A percentile compares a stretch with the other conserved stretches of the same genome.
Evolutionary conservation across 2,888 invertebrate genomes (phyloP).

Genomic region (Tetropium fuscum): DNA sequence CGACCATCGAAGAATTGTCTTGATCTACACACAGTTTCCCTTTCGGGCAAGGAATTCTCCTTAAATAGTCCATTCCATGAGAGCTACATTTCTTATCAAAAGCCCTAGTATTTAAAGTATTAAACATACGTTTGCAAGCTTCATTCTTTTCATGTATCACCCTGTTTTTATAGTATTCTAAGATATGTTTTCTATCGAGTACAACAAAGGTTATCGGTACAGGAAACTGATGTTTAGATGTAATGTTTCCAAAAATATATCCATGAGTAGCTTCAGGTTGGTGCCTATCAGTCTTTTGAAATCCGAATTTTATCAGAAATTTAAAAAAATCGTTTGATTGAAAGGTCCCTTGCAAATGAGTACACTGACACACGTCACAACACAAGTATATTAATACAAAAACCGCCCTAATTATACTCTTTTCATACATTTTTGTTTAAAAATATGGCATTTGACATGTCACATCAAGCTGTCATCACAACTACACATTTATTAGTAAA

Average conservation of each 20-base stretch:
- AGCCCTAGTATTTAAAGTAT: conserved; percentile 82
- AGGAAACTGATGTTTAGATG: conserved; percentile 75
- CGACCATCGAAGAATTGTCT: conserved; percentile 85
- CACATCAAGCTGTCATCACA: conserved; percentile 24
- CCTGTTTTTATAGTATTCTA: conserved; percentile 90
- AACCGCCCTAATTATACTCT: conserved; percentile 41
- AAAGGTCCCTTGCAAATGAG: conserved; percentile 76
- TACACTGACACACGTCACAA: conserved; percentile 53
- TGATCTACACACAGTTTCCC: conserved; percentile 87
- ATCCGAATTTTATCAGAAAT: conserved; percentile 95
- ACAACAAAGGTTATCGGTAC: conserved; percentile 88
- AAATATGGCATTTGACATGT: conserved; percentile 46
- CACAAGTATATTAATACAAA: conserved; percentile 42
- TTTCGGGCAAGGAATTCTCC: conserved; percentile 86
- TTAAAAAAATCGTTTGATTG: conserved; percentile 83
- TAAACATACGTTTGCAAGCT: conserved; percentile 90
- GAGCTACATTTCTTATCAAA: conserved; percentile 88
- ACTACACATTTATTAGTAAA: not conserved
- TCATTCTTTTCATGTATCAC: conserved; percentile 73
- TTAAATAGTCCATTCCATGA: conserved; percentile 81
- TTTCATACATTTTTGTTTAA: conserved; percentile 51
- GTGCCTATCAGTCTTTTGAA: conserved; percentile 94
- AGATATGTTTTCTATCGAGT: conserved; percentile 87
- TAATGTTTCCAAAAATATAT: conserved; percentile 96
- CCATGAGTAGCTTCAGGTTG: conserved; percentile 89